Conservation (phyloP, 92 coral and sea anemone species). For the Anthopleura xanthogrammica region DNA sequence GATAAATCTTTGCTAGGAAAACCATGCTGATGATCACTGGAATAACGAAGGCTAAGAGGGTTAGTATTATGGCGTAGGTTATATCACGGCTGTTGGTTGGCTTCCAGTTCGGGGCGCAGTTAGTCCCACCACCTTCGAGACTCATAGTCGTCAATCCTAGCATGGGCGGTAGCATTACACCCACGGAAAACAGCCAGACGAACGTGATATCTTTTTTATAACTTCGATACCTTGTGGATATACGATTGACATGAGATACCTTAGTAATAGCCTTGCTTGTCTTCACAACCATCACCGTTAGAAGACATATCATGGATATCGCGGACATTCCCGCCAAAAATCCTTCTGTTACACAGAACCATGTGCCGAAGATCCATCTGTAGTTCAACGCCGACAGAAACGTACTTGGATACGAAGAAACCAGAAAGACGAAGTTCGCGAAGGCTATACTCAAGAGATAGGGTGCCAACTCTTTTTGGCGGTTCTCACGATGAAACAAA, state of each 20-base stretch:
- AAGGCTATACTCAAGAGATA: conserved; percentile 40
- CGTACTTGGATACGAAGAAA: conserved; percentile 34
- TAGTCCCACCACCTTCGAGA: conserved; percentile 35
- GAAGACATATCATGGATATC: conserved; percentile 30
- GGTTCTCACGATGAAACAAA: conserved; percentile 25
- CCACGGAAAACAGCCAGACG: conserved; percentile 36
- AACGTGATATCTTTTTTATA: not conserved
- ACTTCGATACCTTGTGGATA: not conserved
- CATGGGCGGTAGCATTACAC: conserved; percentile 36
- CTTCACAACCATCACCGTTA: conserved; percentile 25
- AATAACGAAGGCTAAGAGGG: conserved; percentile 20
- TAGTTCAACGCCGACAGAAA: conserved; percentile 28
- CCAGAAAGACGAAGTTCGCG: conserved; percentile 38
- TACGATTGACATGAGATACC: conserved; percentile 4
- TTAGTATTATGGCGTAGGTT: conserved; percentile 20
- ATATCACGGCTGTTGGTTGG: conserved; percentile 14
- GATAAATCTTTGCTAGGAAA: conserved; percentile 13
- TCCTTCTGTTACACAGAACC: conserved; percentile 32
- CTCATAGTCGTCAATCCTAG: conserved; percentile 39
- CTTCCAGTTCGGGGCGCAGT: conserved; percentile 60
- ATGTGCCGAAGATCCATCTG: conserved; percentile 22
- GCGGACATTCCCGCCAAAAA: conserved; percentile 42
- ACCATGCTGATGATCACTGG: conserved; percentile 18
- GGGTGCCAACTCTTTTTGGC: conserved; percentile 45
- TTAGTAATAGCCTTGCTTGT: conserved; percentile 18